Base-by-base conservation (phyloP, 2,797 vertebrate genomes). In the Thalassophryne amazonica region DNA sequence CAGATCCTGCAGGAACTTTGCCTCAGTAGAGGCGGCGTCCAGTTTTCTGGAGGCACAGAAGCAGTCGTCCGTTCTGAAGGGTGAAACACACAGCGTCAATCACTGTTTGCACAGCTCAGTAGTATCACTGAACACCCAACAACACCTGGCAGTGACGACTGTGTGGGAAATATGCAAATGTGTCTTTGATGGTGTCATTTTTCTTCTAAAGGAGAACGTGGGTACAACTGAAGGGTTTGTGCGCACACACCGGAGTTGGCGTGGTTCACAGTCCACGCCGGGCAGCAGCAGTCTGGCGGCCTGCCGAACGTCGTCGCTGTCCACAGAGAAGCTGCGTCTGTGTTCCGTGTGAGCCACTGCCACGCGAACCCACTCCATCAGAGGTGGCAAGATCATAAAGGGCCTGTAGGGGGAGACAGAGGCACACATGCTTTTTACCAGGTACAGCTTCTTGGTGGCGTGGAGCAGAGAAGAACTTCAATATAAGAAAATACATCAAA, bases 311-410 rank as follows among this genome's bases (percentile, higher is more conserved):
- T 98, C 97, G 70, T 98, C 96, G 37, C 96, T 99, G 88, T 98
- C 97, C 89, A 98, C 94, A 3, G 94, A 96, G 88, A 95, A 93
- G 73, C 96, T 97, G 83, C 95, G 93, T 15, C 96, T 92, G 89
- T 98, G 94, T 48, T 95, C 96, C 0, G 95, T 93, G 48, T 98
- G 95, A 48, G 94, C 95, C 81, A 93, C 89, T 0, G 96, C 90
- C 58, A 97, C 96, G 13, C 97, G 92, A 32, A 97, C 93, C 97
- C 97, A 99, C 85, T 99, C 96, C 94, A 98, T 98, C 80, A 99
- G 84, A 3, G 96, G 95, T 0, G 97, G 97, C 84, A 97, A 92
- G 81, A 94, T 92, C 55, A 95, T 83, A 78, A 98, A 97, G 0
- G 96, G 96, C 92, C 97, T 99, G 91, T 18, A 66, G 73, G 80